A percentile compares a stretch with the other conserved stretches of the same genome.
Evolutionary conservation across 1,140 invertebrate genomes (phyloP).

Genomic region (Diabrotica virgifera): DNA sequence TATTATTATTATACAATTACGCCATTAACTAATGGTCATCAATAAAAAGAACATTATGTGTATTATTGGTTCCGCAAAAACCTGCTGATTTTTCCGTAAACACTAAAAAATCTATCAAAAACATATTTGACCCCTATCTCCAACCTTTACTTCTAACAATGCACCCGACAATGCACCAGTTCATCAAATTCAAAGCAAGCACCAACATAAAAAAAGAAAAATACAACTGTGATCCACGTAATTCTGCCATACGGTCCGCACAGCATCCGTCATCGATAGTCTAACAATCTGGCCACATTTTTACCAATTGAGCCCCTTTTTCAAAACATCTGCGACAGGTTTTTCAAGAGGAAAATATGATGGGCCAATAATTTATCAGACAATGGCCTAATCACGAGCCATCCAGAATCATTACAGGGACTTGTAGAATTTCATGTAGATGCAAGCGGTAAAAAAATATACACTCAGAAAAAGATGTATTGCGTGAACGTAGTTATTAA

Average conservation of each 20-base stretch:
- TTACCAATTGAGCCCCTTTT: slow-evolving; percentile 34
- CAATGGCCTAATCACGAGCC: slow-evolving; percentile 41
- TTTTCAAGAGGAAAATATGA: slow-evolving; percentile 31
- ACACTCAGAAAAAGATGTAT: neutral
- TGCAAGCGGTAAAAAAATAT: neutral
- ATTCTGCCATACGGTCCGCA: slow-evolving; percentile 12
- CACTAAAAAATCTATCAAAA: neutral
- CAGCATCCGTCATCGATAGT: slow-evolving; percentile 11
- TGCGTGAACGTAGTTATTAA: too few relatives aligned
- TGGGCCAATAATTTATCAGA: slow-evolving; percentile 39
- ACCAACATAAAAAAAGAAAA: neutral
- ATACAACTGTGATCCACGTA: slow-evolving; percentile 12
- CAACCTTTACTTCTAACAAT: neutral
- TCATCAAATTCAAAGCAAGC: neutral
- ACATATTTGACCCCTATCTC: neutral
- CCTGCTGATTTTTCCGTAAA: slow-evolving; percentile 3
- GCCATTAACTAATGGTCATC: too few relatives aligned
- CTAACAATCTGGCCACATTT: slow-evolving; percentile 32
- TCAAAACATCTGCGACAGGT: slow-evolving; percentile 43
- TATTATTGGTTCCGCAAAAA: neutral
- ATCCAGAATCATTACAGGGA: slow-evolving; percentile 30
- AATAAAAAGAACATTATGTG: too few relatives aligned
- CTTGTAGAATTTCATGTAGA: neutral
- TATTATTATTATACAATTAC: too few relatives aligned
- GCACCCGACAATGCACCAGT: slow-evolving; percentile 2